Evolutionary conservation across 1,140 invertebrate species (phyloP), one percentile per base, ranked within the genome.

Genomic region (Pygmarrhopalites habei): DNA sequence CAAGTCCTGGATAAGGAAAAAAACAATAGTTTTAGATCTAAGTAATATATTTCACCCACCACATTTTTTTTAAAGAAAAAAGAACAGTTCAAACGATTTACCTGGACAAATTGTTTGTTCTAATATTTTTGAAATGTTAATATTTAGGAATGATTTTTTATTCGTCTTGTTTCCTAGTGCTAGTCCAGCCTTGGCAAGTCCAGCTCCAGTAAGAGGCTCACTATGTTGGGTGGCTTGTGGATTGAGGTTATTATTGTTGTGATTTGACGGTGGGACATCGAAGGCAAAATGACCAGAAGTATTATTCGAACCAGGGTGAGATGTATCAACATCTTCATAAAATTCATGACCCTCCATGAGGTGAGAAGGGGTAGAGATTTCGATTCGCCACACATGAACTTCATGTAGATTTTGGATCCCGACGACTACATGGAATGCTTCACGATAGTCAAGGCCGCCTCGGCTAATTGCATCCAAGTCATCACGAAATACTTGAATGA

Each of bases 391-490:
- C 7, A 68, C 69, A 41, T 64, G 66, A 43, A 68, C 66, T 39
- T 53, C 30, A 56, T 68, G 60, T 19, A 49, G 57, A 51, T 71
- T 68, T 49, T 61, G 35, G 25, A 71, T 64, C 5, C 5, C 5
- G 1, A 71, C 28, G 25, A 71, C 69, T 21, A 71, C 66, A 44
- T 68, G 66, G 44, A 71, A 71, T 21, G 69, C 68, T 39, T 71
- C 69, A 25, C 60, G 30, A 29, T 71, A 71, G 41, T 71, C 69
- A 14, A 68, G 53, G 23, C 60, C 43, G 23, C 66, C 69, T n/a
- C 69, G 25, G 12, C 49, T 57, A 29, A 46, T 39, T 43, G 59
- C 44, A 35, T 69, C 58, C 43, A 66, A 60, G 51, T 71, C 60
- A 55, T 69, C 57, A 62, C 63, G 57, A 53, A 71, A 64, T 23